Evolutionary conservation across 2,113 vertebrate genomes (phyloP).

Genomic region (Neofelis nebulosa): DNA sequence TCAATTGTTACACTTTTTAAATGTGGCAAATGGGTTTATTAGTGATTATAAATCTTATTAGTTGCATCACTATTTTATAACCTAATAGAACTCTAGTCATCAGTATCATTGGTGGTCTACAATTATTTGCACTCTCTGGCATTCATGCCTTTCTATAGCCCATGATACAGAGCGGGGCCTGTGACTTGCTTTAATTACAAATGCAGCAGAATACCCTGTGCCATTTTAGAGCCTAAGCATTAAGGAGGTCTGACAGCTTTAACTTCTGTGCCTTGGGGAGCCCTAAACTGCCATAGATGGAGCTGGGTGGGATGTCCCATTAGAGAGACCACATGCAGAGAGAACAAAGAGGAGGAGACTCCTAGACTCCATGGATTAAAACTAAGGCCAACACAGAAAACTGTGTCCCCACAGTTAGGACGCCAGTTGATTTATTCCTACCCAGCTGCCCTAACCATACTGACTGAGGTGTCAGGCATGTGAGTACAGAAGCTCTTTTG

Average conservation of each 20-base stretch:
- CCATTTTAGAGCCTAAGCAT: neutral
- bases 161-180: neutral
- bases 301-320: no score
- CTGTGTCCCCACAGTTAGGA: neutral
- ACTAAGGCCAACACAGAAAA: neutral
- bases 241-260: neutral
- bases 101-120: neutral
- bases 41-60: slow-evolving; percentile 17
- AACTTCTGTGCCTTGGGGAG: neutral
- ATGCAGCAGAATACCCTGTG: neutral
- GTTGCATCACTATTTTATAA: neutral
- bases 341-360: neutral
- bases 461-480: neutral
- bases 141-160: neutral
- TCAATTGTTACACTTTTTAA: neutral
- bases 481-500: neutral
- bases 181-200: neutral
- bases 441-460: neutral
- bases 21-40: neutral
- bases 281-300: neutral
- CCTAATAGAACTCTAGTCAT: neutral
- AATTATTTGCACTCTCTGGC: neutral
- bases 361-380: neutral
- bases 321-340: neutral
- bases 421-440: neutral